Conservation (phyloP, 2,113 vertebrate species). For the Lophochroa leadbeateri region DNA sequence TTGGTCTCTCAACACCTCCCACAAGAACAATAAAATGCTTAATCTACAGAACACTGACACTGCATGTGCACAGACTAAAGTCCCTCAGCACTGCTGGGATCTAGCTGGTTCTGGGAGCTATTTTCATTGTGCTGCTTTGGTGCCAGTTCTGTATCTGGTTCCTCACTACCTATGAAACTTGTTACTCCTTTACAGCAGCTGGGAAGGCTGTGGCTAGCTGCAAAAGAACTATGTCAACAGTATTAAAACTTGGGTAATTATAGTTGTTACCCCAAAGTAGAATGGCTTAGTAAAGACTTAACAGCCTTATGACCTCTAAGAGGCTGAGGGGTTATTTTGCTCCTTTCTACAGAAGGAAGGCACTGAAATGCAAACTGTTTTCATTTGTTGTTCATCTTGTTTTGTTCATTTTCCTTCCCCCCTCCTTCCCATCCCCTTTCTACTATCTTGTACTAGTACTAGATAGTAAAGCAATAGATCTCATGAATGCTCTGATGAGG, state of each 20-base stretch:
- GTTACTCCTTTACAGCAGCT: background rate
- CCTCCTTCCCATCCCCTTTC: background rate
- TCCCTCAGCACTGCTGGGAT: background rate
- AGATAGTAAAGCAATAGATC: conserved; percentile 99
- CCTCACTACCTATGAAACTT: background rate
- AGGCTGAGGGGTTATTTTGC: background rate
- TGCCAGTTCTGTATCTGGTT: background rate
- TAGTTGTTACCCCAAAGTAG: background rate
- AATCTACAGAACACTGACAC: background rate
- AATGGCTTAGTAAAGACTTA: background rate
- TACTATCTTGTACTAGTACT: conserved; percentile 80
- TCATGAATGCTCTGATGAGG: conserved; percentile 99
- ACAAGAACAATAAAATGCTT: background rate
- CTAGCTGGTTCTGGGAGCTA: background rate
- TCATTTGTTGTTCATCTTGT: conserved; percentile 35
- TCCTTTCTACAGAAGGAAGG: background rate
- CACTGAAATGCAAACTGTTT: conserved; percentile 50
- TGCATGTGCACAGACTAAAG: background rate
- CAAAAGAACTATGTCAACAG: background rate
- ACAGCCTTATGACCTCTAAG: background rate
- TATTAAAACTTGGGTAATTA: background rate
- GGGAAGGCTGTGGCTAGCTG: background rate
- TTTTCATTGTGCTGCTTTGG: background rate
- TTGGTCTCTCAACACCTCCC: background rate
- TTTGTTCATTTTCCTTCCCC: conserved; percentile 15